phyloP scores from a whole-genome alignment of 2,797 vertebrate species.

The Ambastaia sidthimunki region DNA sequence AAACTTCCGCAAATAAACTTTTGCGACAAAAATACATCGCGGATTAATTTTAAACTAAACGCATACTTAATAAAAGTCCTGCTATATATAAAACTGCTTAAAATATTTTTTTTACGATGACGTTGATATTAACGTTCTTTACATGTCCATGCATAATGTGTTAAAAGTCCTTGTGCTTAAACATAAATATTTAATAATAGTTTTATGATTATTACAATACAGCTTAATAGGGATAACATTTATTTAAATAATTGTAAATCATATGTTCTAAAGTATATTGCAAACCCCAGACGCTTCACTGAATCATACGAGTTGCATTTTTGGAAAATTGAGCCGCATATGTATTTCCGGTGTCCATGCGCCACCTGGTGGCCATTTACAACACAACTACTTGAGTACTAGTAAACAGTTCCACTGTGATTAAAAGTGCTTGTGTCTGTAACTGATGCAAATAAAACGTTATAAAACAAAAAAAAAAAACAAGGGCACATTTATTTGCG shows the following conservation, averaged over 20 bases:
- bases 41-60: not conserved
- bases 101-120: not conserved
- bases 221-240: too few species aligned
- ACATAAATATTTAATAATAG: too few species aligned
- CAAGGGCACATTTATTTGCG: not conserved
- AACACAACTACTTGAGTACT: too few species aligned
- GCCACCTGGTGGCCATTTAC: slow-evolving; percentile 10
- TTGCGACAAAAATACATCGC: not conserved
- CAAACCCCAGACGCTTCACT: not conserved
- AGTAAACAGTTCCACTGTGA: too few species aligned
- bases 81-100: not conserved
- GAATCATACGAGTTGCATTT: not conserved
- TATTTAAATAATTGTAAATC: too few species aligned
- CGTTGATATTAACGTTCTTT: not conserved
- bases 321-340: not conserved
- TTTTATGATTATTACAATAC: too few species aligned
- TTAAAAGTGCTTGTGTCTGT: not conserved
- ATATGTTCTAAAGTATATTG: not conserved
- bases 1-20: not conserved
- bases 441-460: not conserved
- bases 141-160: too few species aligned
- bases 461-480: slow-evolving; percentile 10
- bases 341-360: not conserved
- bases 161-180: not conserved
- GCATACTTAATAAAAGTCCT: too few species aligned